Percentiles rank a stretch among this genome's conserved stretches.
Evolutionary conservation across 64 coral and sea anemone genomes (phyloP).

Genomic region (Catalaphyllia jardinei): DNA sequence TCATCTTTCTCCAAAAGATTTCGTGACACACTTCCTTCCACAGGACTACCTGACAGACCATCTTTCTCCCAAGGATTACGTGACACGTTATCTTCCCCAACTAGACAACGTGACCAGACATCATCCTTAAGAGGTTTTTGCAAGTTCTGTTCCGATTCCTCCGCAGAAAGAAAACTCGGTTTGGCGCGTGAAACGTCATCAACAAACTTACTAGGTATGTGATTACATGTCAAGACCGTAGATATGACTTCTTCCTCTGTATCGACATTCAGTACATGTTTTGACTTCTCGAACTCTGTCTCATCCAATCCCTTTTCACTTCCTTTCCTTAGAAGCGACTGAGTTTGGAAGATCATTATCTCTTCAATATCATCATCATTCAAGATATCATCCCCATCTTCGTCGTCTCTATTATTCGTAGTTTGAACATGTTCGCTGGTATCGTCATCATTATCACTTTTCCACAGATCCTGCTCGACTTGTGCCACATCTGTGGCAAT

Average conservation of each 20-base stretch:
- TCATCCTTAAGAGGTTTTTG: no score
- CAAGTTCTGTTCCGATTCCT: background rate
- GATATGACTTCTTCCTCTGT: background rate
- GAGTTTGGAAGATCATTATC: constrained; percentile 87
- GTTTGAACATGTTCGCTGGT: background rate
- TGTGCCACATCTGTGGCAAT: background rate
- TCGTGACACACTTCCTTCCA: no score
- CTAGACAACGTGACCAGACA: background rate
- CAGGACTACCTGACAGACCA: background rate
- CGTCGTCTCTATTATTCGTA: background rate
- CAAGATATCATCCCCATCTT: constrained; percentile 44
- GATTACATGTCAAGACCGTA: background rate
- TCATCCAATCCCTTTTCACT: background rate
- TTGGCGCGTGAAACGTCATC: background rate
- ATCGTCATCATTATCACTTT: constrained; percentile 15
- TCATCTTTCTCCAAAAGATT: background rate
- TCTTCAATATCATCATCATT: constrained; percentile 90
- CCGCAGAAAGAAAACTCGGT: background rate
- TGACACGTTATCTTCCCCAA: background rate
- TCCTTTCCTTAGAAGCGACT: constrained; percentile 24
- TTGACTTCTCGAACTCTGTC: background rate
- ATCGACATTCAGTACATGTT: background rate
- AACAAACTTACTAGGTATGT: background rate
- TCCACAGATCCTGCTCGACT: constrained; percentile 48
- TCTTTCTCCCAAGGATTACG: background rate